A percentile compares a stretch with the other conserved stretches of the same genome.
Conservation (phyloP, 2,888 invertebrate genomes). For the Lithophane leautieri region DNA sequence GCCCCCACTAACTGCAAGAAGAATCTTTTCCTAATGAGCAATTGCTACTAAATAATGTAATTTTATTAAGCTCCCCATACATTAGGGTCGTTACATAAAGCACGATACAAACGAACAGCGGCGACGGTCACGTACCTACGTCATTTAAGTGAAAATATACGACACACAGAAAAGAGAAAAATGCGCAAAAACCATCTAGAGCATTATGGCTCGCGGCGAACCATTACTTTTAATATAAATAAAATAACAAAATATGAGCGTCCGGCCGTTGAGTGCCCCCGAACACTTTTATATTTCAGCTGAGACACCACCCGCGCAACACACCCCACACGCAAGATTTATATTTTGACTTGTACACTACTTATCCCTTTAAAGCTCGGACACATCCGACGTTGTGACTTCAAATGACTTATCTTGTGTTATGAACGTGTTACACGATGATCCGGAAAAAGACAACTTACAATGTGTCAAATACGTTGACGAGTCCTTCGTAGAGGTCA, state of each 20-base stretch:
- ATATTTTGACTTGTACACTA: conserved; percentile 74
- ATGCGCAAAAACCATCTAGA: conserved; percentile 88
- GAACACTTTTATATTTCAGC: conserved; percentile 89
- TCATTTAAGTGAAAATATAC: conserved; percentile 90
- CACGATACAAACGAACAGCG: conserved; percentile 80
- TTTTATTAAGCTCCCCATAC: conserved; percentile 59
- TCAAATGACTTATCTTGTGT: conserved; percentile 37
- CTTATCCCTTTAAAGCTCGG: conserved; percentile 65
- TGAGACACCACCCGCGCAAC: conserved; percentile 74
- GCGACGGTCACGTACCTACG: conserved; percentile 86
- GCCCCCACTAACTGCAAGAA: conserved; percentile 47
- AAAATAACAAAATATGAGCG: conserved; percentile 91
- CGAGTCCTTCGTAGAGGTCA: background rate
- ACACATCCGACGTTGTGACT: conserved; percentile 56
- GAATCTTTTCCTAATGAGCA: conserved; percentile 51
- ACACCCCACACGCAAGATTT: conserved; percentile 72
- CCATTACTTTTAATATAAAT: conserved; percentile 91
- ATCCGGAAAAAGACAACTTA: background rate
- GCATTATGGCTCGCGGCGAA: conserved; percentile 86
- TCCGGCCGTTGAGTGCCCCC: conserved; percentile 90
- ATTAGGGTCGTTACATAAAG: conserved; percentile 69
- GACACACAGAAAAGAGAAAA: conserved; percentile 87
- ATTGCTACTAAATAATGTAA: conserved; percentile 53
- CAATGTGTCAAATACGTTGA: background rate
- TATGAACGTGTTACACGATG: background rate